Percentiles rank a stretch among this genome's conserved stretches.
These are phyloP conservation scores for Aspiorhynchus laticeps DNA, from an alignment of 2,113 vertebrate species.

Conservation along the genomic window DNA sequence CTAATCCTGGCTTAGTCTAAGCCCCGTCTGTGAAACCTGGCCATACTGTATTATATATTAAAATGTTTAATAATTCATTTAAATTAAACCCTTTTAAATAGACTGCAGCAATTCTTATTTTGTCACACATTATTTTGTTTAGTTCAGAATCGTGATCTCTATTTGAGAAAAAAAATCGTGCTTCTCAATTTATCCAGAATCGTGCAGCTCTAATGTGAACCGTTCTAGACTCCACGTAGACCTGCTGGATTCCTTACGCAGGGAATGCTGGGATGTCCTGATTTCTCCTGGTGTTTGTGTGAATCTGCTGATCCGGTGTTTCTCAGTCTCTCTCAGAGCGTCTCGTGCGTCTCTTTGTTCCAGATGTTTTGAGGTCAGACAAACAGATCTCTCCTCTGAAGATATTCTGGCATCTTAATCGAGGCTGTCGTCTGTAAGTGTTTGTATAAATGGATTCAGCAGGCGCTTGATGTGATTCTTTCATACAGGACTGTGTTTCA, in stretches of 20 bases:
- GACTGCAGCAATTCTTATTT: no score
- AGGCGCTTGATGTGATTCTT: not conserved
- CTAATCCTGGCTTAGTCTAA: no score
- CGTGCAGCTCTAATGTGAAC: no score
- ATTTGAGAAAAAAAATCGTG: no score
- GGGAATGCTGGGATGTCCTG: not conserved
- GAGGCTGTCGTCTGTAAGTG: not conserved
- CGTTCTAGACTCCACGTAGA: not conserved
- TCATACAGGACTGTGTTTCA: not conserved
- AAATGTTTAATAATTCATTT: no score
- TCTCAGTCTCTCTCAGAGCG: not conserved
- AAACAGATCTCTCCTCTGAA: not conserved
- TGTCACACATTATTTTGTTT: no score
- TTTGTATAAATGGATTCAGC: not conserved
- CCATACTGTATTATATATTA: no score
- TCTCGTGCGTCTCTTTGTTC: not conserved
- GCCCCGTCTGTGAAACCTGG: no score
- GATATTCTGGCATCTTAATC: not conserved
- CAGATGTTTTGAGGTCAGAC: not conserved
- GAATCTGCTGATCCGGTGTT: not conserved
- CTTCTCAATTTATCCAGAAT: no score
- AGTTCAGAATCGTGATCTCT: no score
- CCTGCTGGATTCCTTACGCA: not conserved
- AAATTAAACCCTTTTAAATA: no score
- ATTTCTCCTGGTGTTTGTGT: not conserved